phyloP scores from a whole-genome alignment of 2,888 invertebrate species.

The Quadriops clusia region DNA sequence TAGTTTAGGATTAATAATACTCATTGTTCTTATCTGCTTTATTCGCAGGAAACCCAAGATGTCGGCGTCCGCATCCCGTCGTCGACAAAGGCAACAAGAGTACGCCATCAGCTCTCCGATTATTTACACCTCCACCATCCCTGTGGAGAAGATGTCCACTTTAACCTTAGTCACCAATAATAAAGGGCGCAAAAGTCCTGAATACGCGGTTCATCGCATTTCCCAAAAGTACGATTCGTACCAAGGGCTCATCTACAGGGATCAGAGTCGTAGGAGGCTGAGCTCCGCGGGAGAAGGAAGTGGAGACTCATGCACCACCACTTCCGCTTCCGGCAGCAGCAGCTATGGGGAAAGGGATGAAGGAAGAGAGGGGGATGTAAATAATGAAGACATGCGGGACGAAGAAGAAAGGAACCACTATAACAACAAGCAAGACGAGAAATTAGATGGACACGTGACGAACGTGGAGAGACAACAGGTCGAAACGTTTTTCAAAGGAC shows the following conservation, averaged over 20 bases:
- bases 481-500: conserved; percentile 61
- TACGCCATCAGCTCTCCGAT: no score
- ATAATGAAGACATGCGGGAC: conserved; percentile 34
- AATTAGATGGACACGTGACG: conserved; percentile 42
- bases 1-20: no score
- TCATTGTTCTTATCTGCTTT: no score
- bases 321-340: conserved; percentile 39
- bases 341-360: conserved; percentile 40
- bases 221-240: conserved; percentile 33
- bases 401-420: conserved; percentile 30
- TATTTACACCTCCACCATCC: no score
- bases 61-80: no score
- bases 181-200: conserved; percentile 20
- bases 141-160: no score
- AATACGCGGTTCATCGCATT: conserved; percentile 26
- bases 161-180: no score
- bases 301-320: conserved; percentile 38
- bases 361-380: conserved; percentile 43
- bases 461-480: conserved; percentile 56
- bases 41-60: no score
- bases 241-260: conserved; percentile 27
- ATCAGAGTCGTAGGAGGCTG: conserved; percentile 36
- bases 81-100: no score
- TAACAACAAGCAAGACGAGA: no score
- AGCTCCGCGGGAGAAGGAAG: conserved; percentile 50